Percentiles rank a stretch among this genome's conserved stretches.
Conservation (phyloP, 2,888 invertebrate genomes). For the Synergus itoensis region DNA sequence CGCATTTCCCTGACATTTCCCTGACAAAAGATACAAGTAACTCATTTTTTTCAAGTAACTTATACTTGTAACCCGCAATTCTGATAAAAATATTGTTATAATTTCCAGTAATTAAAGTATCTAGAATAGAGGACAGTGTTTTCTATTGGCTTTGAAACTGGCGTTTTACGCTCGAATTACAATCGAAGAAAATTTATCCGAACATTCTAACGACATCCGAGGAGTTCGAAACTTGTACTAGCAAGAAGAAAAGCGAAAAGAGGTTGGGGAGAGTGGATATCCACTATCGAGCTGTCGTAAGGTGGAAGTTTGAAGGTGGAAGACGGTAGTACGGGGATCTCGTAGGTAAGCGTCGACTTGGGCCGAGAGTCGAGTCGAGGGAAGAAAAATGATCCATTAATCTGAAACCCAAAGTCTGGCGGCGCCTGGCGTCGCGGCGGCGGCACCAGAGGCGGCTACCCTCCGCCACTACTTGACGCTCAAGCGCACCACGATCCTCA, state of each 20-base stretch:
- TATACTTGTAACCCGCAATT: no score
- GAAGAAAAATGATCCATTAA: slow-evolving; percentile 91
- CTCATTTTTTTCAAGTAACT: no score
- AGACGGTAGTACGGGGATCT: slow-evolving; percentile 73
- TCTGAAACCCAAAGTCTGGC: slow-evolving; percentile 88
- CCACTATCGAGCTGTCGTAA: slow-evolving; percentile 57
- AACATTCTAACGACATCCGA: slow-evolving; percentile 13
- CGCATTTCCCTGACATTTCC: no score
- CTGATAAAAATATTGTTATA: background rate
- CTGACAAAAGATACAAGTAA: no score
- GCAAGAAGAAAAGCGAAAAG: slow-evolving; percentile 42
- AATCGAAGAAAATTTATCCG: slow-evolving; percentile 22
- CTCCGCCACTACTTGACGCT: slow-evolving; percentile 62
- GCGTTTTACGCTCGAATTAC: slow-evolving; percentile 31
- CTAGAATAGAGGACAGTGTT: background rate
- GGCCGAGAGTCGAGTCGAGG: slow-evolving; percentile 73
- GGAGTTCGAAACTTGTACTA: slow-evolving; percentile 50
- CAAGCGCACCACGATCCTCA: slow-evolving; percentile 60
- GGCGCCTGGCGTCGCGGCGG: slow-evolving; percentile 82
- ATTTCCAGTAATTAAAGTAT: background rate
- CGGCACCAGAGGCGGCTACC: slow-evolving; percentile 66
- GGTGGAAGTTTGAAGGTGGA: slow-evolving; percentile 61
- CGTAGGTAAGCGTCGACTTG: slow-evolving; percentile 76
- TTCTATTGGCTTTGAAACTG: background rate
- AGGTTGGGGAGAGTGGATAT: slow-evolving; percentile 53